A percentile compares a stretch with the other conserved stretches of the same genome.
Evolutionary conservation across 92 coral and sea anemone species (phyloP).

Genomic region (Porites lobata): DNA sequence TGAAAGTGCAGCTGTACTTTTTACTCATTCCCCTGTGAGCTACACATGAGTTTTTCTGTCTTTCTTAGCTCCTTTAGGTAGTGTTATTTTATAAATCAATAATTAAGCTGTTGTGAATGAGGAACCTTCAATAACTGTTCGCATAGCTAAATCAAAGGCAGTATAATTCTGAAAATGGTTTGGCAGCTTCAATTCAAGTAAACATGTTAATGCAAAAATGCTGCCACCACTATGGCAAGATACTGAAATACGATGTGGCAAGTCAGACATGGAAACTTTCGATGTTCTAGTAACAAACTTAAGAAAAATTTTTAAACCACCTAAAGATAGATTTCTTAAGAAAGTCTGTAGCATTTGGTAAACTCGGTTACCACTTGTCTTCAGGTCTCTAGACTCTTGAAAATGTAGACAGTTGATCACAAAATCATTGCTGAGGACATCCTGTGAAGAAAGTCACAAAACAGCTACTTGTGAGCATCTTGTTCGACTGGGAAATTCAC

Average conservation of each 20-base stretch:
- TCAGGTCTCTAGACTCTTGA: conserved; percentile 41
- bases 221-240: background rate
- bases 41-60: no score
- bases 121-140: conserved; percentile 52
- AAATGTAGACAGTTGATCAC: conserved; percentile 51
- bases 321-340: conserved; percentile 30
- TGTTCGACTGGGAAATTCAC: no score
- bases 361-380: conserved; percentile 14
- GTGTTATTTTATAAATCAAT: no score
- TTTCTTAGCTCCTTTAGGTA: no score
- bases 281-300: conserved; percentile 45
- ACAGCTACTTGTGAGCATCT: conserved; percentile 50
- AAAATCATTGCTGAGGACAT: conserved; percentile 36
- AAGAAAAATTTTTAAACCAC: conserved; percentile 50
- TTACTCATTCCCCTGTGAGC: no score
- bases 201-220: conserved; percentile 61
- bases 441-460: conserved; percentile 37
- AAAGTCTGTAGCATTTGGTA: conserved; percentile 50
- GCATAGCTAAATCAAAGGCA: conserved; percentile 55
- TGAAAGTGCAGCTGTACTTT: no score
- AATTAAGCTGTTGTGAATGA: conserved; percentile 45
- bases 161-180: conserved; percentile 34
- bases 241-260: conserved; percentile 6
- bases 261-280: background rate
- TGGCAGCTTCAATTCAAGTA: conserved; percentile 59